Conservation (phyloP, 2,888 invertebrate species). For the Lasioglossum villosulum region DNA sequence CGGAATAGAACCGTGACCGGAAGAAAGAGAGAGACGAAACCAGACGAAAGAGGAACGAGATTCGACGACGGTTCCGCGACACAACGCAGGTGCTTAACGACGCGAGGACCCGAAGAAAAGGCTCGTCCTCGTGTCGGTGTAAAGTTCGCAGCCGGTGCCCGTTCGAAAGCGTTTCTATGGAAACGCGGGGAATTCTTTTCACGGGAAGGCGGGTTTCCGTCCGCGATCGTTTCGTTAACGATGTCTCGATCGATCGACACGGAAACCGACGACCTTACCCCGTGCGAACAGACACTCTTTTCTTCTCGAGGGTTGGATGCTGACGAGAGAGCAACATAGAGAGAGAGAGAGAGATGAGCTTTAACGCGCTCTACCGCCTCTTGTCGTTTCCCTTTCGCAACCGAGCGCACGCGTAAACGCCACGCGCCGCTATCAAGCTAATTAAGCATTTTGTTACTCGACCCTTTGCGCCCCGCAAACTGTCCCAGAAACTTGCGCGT, state of each 20-base stretch:
- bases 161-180: background rate
- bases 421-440: background rate
- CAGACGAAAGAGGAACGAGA: background rate
- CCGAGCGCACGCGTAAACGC: background rate
- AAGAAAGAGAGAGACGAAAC: background rate
- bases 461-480: background rate
- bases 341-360: background rate
- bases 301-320: background rate
- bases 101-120: slow-evolving; percentile 1
- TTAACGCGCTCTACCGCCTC: background rate
- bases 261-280: slow-evolving; percentile 12
- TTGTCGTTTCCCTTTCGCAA: slow-evolving; percentile 1
- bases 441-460: slow-evolving; percentile 7
- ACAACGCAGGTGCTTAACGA: slow-evolving; percentile 28
- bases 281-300: slow-evolving; percentile 3
- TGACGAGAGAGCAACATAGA: background rate
- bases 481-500: slow-evolving; percentile 1
- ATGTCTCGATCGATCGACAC: slow-evolving; percentile 8
- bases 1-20: background rate
- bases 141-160: slow-evolving; percentile 12
- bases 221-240: slow-evolving; percentile 23
- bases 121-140: slow-evolving; percentile 17
- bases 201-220: slow-evolving; percentile 4
- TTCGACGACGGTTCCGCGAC: slow-evolving; percentile 1
- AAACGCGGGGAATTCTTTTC: slow-evolving; percentile 35